These are phyloP conservation scores for Brachyopa scutellaris DNA, from an alignment of 2,888 invertebrate species.

Conservation along the genomic window DNA sequence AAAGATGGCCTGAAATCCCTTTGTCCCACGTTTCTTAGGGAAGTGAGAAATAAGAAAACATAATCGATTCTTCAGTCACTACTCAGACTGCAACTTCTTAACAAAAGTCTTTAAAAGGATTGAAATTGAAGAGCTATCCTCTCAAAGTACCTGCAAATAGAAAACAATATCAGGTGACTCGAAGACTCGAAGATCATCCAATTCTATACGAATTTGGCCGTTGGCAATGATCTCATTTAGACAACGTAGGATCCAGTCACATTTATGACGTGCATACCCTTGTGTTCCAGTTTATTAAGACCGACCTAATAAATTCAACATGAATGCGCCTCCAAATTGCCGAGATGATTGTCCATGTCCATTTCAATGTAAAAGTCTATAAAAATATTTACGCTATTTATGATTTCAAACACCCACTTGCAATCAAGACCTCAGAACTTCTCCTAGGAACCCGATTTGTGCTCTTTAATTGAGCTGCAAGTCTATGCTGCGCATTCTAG, in stretches of 20 bases:
- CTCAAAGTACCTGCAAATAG: too few relatives aligned
- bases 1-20: too few relatives aligned
- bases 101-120: too few relatives aligned
- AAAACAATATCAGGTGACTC: too few relatives aligned
- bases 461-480: slow-evolving; percentile 66
- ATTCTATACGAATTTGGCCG: background rate
- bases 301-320: too few relatives aligned
- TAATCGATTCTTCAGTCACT: too few relatives aligned
- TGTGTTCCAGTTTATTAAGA: background rate
- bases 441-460: slow-evolving; percentile 5
- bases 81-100: too few relatives aligned
- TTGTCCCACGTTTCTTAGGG: too few relatives aligned
- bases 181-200: background rate
- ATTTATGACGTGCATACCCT: background rate
- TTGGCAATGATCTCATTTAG: background rate
- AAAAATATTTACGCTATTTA: slow-evolving; percentile 49
- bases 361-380: slow-evolving; percentile 2
- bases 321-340: background rate
- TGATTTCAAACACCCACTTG: slow-evolving; percentile 59
- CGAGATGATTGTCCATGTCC: slow-evolving; percentile 31
- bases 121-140: too few relatives aligned
- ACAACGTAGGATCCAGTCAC: background rate
- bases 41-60: too few relatives aligned
- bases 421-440: slow-evolving; percentile 60
- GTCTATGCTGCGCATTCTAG: slow-evolving; percentile 10